phyloP scores from a whole-genome alignment of 2,888 invertebrate genomes.

The Iselma pallidipennis region DNA sequence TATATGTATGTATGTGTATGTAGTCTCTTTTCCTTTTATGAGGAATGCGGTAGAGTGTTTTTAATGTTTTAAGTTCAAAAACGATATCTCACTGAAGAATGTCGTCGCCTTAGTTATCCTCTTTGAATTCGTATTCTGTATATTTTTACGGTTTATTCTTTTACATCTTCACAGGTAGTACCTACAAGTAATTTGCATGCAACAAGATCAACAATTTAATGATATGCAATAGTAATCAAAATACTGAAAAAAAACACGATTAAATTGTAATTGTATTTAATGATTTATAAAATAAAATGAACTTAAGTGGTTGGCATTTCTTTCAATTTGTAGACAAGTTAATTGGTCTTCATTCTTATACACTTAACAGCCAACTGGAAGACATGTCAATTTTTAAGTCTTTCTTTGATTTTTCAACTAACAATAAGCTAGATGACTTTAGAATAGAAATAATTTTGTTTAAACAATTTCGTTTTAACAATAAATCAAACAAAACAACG shows the following conservation, averaged over 20 bases:
- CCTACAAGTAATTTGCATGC: neutral
- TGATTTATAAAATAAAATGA: no score
- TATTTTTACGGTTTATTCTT: neutral
- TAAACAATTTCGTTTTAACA: no score
- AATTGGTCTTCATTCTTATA: neutral
- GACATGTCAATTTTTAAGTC: no score
- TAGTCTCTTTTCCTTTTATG: neutral
- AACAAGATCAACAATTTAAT: neutral
- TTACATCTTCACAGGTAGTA: neutral
- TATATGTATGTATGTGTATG: neutral
- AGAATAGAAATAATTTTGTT: no score
- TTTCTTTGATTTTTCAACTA: no score
- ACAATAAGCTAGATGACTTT: no score
- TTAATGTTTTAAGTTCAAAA: constrained; percentile 10
- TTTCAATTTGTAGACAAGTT: neutral
- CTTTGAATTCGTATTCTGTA: neutral
- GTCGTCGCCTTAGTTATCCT: neutral
- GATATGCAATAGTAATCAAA: neutral
- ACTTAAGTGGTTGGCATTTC: neutral
- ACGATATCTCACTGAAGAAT: constrained; percentile 8
- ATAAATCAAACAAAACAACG: no score
- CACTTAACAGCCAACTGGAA: no score
- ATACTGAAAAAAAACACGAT: neutral
- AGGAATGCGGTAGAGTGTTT: constrained; percentile 8
- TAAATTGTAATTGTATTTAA: no score